Percentiles rank a stretch among this genome's conserved stretches.
Conservation (phyloP, 1,140 invertebrate genomes). For the Pantala flavescens region DNA sequence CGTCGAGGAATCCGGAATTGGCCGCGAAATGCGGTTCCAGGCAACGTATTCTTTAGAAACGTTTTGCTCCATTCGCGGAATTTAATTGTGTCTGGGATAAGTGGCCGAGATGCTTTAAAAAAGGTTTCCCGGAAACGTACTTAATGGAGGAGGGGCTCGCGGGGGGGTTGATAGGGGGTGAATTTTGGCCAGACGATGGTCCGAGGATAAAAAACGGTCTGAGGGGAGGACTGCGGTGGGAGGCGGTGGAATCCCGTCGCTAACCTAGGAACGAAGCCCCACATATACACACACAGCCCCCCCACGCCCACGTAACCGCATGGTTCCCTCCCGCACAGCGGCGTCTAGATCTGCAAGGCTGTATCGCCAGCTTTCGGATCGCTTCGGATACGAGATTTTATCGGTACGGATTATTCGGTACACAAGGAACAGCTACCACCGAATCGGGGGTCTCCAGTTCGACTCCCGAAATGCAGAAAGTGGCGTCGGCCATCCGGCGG, state of each 20-base stretch:
- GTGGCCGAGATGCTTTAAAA: background rate
- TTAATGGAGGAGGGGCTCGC: background rate
- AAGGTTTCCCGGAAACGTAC: background rate
- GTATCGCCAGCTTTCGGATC: background rate
- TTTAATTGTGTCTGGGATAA: constrained; percentile 7
- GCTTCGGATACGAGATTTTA: background rate
- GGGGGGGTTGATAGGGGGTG: constrained; percentile 1
- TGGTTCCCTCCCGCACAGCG: background rate
- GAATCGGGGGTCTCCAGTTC: too few relatives aligned
- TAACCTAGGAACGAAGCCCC: background rate
- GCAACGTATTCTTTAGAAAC: too few relatives aligned
- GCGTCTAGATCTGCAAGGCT: background rate
- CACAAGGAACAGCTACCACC: too few relatives aligned
- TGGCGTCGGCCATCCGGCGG: background rate
- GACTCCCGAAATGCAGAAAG: background rate
- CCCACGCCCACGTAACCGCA: background rate
- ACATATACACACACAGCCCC: background rate
- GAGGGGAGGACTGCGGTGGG: background rate
- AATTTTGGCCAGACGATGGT: constrained; percentile 4
- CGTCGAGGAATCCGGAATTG: background rate
- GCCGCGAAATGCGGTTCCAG: background rate
- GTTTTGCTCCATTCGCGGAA: background rate
- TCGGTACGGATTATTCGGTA: too few relatives aligned
- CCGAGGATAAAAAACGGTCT: constrained; percentile 1
- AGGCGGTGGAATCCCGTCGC: constrained; percentile 5